Evolutionary conservation across 2,797 vertebrate species (phyloP), one percentile per base, ranked within the genome.

Genomic region (Pygocentrus nattereri): DNA sequence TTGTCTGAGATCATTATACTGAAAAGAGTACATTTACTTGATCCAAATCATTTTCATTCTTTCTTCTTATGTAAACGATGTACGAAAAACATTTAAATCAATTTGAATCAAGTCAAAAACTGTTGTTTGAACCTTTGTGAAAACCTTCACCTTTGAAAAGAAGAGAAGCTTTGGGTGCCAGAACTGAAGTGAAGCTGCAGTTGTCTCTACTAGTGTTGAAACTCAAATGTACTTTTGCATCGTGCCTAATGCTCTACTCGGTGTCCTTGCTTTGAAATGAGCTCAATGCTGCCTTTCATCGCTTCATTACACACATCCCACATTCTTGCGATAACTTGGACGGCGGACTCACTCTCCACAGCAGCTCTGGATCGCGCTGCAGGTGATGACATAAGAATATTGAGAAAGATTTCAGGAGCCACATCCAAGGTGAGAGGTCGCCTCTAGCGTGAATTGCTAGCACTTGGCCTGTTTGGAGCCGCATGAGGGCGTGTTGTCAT

Each of bases 241-340:
- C 21, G 64, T n/a, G 67, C 11, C 62, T 41, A 34, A 56, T 12
- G 31, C 38, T 58, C 19, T 74, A 30, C 73, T 74, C 19, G 58
- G 72, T 44, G 52, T 34, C 50, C 74, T 76, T 13, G 23, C 25
- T 79, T 68, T 72, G 61, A 81, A 78, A 44, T 50, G 67, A 54
- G 38, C 65, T 75, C 65, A 71, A 19, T 69, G 58, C 72, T 70
- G 73, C 72, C 87, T 87, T 87, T 85, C 83, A 85, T 79, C 81
- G 76, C 79, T 85, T 84, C 68, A 69, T 64, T 78, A 79, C 85
- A 88, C 86, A 85, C 82, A 81, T 82, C 77, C 84, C 87, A 76
- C 88, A 91, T 88, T 87, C 88, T 65, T 73, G 64, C 50, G 77
- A 85, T 83, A 85, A 81, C 71, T 83, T 81, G 82, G 85, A 88